Evolutionary conservation across 2,888 invertebrate genomes (phyloP).

Genomic region (Campoplex nolae): DNA sequence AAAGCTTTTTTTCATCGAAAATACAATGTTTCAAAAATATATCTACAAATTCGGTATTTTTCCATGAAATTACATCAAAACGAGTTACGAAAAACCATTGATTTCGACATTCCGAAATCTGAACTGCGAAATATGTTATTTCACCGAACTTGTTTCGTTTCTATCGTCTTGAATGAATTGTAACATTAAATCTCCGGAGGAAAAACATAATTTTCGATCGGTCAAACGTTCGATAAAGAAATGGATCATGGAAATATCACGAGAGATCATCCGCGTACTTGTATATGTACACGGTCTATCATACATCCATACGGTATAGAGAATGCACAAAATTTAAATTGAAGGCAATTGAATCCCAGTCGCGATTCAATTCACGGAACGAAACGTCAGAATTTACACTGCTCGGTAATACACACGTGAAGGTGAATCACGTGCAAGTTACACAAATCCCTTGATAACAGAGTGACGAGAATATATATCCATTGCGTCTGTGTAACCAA

Average conservation of each 20-base stretch:
- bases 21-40: neutral
- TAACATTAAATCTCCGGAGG: neutral
- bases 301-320: neutral
- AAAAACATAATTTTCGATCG: neutral
- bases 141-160: neutral
- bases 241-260: constrained; percentile 27
- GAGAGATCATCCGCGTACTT: neutral
- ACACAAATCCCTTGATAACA: constrained; percentile 46
- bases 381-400: constrained; percentile 51
- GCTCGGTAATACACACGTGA: neutral
- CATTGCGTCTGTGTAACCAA: neutral
- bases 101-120: neutral
- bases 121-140: neutral
- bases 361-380: constrained; percentile 42
- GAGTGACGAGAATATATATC: constrained; percentile 38
- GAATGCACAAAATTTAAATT: constrained; percentile 40
- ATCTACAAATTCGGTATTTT: neutral
- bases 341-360: constrained; percentile 43
- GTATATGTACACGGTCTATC: neutral
- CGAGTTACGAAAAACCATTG: neutral
- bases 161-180: neutral
- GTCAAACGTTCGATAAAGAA: constrained; percentile 8
- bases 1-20: neutral
- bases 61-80: neutral
- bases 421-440: constrained; percentile 7